Evolutionary conservation across 23 tunicate species (phyloP).

Genomic region (Ascidia mentula): DNA sequence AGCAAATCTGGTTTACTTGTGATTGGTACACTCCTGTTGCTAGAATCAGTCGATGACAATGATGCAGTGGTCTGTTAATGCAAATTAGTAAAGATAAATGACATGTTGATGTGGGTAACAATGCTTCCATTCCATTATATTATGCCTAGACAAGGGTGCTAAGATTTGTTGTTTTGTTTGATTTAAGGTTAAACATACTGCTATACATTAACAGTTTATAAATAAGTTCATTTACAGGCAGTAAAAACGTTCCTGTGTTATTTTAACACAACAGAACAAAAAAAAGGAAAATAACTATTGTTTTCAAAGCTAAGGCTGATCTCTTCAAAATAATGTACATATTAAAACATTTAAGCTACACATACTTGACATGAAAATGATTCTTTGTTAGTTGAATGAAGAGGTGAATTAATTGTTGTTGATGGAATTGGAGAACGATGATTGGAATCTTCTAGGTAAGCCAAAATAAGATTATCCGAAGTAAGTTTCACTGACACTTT

Average conservation of each 20-base stretch:
- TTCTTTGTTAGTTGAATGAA: background rate
- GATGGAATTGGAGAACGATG: constrained; percentile 10
- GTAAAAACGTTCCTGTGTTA: too few relatives aligned
- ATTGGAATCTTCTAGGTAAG: background rate
- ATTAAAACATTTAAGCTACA: too few relatives aligned
- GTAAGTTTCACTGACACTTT: constrained; percentile 29
- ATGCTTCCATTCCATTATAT: too few relatives aligned
- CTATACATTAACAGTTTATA: too few relatives aligned
- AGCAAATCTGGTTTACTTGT: background rate
- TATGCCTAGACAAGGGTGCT: too few relatives aligned
- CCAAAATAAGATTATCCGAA: constrained; percentile 4
- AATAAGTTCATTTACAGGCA: too few relatives aligned
- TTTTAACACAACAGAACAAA: background rate
- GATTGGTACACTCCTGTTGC: background rate
- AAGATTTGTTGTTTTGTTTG: too few relatives aligned
- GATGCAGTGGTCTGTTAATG: constrained; percentile 21
- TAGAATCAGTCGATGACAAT: constrained; percentile 10
- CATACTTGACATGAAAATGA: constrained; percentile 8
- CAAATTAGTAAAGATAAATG: too few relatives aligned
- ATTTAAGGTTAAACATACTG: too few relatives aligned
- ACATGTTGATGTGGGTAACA: too few relatives aligned
- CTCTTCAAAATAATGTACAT: background rate
- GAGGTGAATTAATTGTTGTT: constrained; percentile 8
- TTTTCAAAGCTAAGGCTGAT: background rate
- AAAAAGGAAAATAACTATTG: background rate